Percentiles rank a stretch among this genome's conserved stretches.
These are phyloP conservation scores for Eupeodes luniger DNA, from an alignment of 2,888 invertebrate species.

Conservation along the genomic window DNA sequence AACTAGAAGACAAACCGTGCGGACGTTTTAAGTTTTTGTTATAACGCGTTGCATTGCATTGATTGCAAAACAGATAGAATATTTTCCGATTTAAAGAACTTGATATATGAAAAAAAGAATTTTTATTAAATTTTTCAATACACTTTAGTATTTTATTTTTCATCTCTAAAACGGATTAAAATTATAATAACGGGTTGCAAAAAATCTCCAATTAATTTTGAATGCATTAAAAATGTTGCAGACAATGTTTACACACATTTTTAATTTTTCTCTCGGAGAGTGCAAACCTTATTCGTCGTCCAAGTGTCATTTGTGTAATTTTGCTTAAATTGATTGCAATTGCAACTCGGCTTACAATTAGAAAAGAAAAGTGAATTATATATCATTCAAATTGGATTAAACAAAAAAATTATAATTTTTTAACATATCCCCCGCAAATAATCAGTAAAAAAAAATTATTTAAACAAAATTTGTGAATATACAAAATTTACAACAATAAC, in stretches of 20 bases:
- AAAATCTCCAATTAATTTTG: slow-evolving; percentile 20
- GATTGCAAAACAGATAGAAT: slow-evolving; percentile 60
- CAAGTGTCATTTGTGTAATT: slow-evolving; percentile 66
- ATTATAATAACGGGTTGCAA: slow-evolving; percentile 54
- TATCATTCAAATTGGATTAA: slow-evolving; percentile 17
- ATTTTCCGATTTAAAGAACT: slow-evolving; percentile 60
- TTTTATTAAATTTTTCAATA: not conserved
- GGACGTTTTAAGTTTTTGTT: slow-evolving; percentile 57
- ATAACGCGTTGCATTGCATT: slow-evolving; percentile 48
- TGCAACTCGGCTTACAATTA: slow-evolving; percentile 12
- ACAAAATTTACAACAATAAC: slow-evolving; percentile 9
- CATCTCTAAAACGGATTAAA: slow-evolving; percentile 53
- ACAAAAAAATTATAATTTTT: not conserved
- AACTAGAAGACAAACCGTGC: slow-evolving; percentile 46
- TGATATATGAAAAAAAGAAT: slow-evolving; percentile 14
- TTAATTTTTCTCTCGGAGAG: slow-evolving; percentile 62
- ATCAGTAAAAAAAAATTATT: slow-evolving; percentile 13
- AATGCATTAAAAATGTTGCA: slow-evolving; percentile 66
- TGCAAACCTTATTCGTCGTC: slow-evolving; percentile 33
- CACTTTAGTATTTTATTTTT: slow-evolving; percentile 9
- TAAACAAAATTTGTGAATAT: slow-evolving; percentile 13
- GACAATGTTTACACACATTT: slow-evolving; percentile 73
- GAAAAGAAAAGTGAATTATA: slow-evolving; percentile 17
- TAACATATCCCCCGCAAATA: not conserved
- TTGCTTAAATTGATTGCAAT: slow-evolving; percentile 50